Percentiles rank a stretch among this genome's conserved stretches.
These are phyloP conservation scores for Heliothis virescens DNA, from an alignment of 1,140 invertebrate species.

Conservation along the genomic window DNA sequence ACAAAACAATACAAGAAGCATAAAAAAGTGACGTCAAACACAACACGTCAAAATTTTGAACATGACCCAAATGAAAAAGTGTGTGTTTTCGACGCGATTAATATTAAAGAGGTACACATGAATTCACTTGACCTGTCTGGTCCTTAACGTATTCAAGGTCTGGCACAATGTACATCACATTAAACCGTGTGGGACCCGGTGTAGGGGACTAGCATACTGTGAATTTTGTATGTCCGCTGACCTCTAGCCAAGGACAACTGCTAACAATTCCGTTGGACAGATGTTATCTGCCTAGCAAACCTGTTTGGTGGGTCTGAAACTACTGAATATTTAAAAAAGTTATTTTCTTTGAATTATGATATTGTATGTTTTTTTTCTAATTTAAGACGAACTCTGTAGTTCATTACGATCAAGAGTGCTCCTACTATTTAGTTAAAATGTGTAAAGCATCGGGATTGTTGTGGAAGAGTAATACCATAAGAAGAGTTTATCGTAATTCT, in stretches of 20 bases:
- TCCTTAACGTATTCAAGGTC: slow-evolving; percentile 62
- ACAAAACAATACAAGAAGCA: slow-evolving; percentile 7
- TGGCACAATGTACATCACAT: slow-evolving; percentile 49
- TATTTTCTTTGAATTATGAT: background rate
- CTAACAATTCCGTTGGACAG: slow-evolving; percentile 36
- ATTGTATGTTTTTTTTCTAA: background rate
- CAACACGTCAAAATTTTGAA: slow-evolving; percentile 34
- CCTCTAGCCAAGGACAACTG: slow-evolving; percentile 50
- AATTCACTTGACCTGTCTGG: slow-evolving; percentile 70
- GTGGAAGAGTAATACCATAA: background rate
- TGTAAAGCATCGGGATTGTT: slow-evolving; percentile 4
- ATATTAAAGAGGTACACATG: slow-evolving; percentile 71
- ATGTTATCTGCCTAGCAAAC: slow-evolving; percentile 21
- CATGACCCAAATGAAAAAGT: slow-evolving; percentile 29
- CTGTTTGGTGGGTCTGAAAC: slow-evolving; percentile 40
- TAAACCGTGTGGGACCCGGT: slow-evolving; percentile 50
- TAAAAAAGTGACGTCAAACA: slow-evolving; percentile 35
- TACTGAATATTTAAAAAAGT: slow-evolving; percentile 1
- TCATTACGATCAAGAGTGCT: background rate
- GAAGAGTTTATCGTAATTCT: background rate
- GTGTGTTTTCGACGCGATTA: slow-evolving; percentile 56
- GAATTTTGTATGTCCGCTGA: slow-evolving; percentile 49
- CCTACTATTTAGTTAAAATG: slow-evolving; percentile 18
- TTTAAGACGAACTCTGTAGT: background rate
- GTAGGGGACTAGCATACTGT: slow-evolving; percentile 45